Evolutionary conservation across 2,888 invertebrate genomes (phyloP), one percentile per base, ranked within the genome.

Genomic region (Cantharis nigra): DNA sequence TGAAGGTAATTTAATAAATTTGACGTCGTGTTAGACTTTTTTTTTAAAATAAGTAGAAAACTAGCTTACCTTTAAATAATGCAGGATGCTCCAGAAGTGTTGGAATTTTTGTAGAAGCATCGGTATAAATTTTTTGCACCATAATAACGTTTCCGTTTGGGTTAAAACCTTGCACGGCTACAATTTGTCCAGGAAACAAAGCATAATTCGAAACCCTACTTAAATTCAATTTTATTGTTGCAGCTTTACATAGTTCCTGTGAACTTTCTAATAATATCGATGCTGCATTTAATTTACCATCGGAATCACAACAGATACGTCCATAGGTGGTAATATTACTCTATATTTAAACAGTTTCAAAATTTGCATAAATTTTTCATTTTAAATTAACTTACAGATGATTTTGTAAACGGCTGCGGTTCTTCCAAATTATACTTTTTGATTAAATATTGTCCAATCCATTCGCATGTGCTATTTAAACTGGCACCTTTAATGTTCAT

Each of bases 181-280:
- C 92, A 70, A 94, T 91, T 90, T 96, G 96, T 0, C 96, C 96
- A 20, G 95, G 94, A 85, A 94, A 96, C 78, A 96, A 85, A 0
- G 94, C 92, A 85, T 92, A 95, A 80, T 91, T 91, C 70, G 90
- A 88, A 1, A 92, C 80, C 63, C 89, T 87, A 9, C 86, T 87
- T 5, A 93, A 83, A 86, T 92, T 91, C 49, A 93, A 78, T 49
- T 72, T 74, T 7, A 84, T 78, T 16, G 82, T 80, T 33, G 80
- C 72, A 4, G 85, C 83, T 91, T 90, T 70, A 90, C 89, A 83
- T 89, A 89, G 83, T 90, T 89, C 91, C 90, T 90, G 86, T 81
- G 91, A 90, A 9, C 94, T 94, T 85, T 96, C 94, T 9, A 96
- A 89, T 49, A 94, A 85, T 2, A 94, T 91, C 23, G 94, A 94